Evolutionary conservation across 1,140 invertebrate species (phyloP), one percentile per base, ranked within the genome.

Genomic region (Venturia canescens): DNA sequence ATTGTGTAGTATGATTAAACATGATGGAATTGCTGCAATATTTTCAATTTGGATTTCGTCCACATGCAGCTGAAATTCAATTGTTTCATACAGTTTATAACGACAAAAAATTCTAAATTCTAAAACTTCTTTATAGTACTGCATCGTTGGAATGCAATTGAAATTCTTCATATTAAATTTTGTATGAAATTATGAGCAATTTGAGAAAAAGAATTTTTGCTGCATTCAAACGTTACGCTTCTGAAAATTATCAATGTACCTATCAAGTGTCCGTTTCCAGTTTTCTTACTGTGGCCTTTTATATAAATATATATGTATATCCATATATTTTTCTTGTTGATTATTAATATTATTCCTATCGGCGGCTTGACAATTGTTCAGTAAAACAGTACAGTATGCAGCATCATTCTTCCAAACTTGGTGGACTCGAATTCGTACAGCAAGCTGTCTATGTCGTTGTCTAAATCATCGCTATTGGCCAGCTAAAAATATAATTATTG

Each of bases 371-470:
- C 23, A 53, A 48, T 76, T 23, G 31, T 81, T 95, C 89, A 98
- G 93, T 99, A 99, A 93, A 99, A 99, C 83, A 97, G 94, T 80
- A 99, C 96, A 80, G 97, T 97, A 90, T 99, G 98, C 71, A 99
- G 92, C 86, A 99, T 95, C 75, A 96, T 94, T 87, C 98, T 93
- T 84, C 97, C 94, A 87, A 96, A 96, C 90, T 98, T 97, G 13
- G 50, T 78, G 48, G 95, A 94, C 93, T 99, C 98, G 93, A 99
- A 99, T 85, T 99, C 97, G 87, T 98, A 97, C 48, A 99, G 92
- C 78, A 99, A 92, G 93, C 99, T 98, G 92, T 99, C 98, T 87
- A 99, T 98, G 88, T 99, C 98, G 93, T 99, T 98, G 87, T 99
- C 99, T 83, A 99, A 92, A 91, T 99, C 98, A 69, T 98, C 96